Evolutionary conservation across 2,797 vertebrate species (phyloP).

Genomic region (Xenops minutus): DNA sequence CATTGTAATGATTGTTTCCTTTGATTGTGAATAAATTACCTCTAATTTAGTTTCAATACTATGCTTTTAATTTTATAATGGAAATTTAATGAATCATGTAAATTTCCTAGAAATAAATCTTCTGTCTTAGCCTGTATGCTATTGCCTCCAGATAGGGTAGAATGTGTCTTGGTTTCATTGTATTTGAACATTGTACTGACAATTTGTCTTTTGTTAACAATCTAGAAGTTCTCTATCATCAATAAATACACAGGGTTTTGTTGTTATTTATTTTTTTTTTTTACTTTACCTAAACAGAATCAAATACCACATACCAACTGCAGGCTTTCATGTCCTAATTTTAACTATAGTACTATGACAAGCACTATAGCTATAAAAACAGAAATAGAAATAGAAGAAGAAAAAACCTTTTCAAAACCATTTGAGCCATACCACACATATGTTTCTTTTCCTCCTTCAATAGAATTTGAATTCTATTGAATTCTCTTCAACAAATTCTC

Average conservation of each 20-base stretch:
- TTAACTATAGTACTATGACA: background rate
- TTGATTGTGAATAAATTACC: background rate
- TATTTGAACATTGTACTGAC: background rate
- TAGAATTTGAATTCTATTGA: background rate
- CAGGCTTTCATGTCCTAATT: background rate
- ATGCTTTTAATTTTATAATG: background rate
- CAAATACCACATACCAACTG: background rate
- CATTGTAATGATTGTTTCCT: background rate
- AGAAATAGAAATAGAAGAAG: background rate
- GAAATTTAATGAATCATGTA: background rate
- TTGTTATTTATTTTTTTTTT: background rate
- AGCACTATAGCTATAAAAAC: background rate
- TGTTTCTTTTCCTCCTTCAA: background rate
- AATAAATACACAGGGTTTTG: background rate
- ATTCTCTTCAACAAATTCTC: background rate
- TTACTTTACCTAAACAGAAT: background rate
- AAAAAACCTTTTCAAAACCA: accelerated
- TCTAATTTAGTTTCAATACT: background rate
- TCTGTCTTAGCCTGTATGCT: background rate
- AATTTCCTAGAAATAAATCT: background rate
- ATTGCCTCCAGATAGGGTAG: background rate
- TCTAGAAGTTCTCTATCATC: background rate
- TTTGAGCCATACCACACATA: background rate
- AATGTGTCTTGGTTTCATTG: background rate
- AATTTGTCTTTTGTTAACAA: background rate